These are phyloP conservation scores for Potorous gilbertii DNA, from an alignment of 2,797 vertebrate genomes.

Conservation along the genomic window DNA sequence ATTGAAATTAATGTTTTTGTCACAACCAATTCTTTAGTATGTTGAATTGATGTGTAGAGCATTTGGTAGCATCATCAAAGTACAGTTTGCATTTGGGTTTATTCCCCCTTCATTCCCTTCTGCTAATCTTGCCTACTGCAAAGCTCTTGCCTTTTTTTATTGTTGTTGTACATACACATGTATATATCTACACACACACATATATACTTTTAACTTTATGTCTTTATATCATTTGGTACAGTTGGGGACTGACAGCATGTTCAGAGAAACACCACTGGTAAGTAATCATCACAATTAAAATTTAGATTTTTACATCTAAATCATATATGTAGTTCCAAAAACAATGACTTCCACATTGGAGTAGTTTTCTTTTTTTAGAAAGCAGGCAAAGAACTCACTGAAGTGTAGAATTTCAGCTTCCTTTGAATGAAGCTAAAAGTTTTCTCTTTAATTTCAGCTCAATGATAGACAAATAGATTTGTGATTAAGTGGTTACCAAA, in stretches of 20 bases:
- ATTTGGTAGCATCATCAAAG: neutral
- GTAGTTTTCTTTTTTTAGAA: neutral
- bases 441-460: conserved; percentile 10
- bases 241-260: conserved; percentile 94
- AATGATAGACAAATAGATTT: conserved; percentile 19
- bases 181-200: too few species aligned
- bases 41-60: neutral
- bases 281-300: conserved; percentile 78
- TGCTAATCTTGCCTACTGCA: neutral
- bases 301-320: conserved; percentile 4
- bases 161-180: neutral
- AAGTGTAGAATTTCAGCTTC: neutral
- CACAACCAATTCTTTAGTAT: neutral
- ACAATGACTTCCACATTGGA: neutral
- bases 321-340: neutral
- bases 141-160: neutral
- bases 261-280: conserved; percentile 96
- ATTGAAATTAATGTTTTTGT: neutral
- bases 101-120: neutral
- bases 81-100: conserved; percentile 17
- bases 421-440: neutral
- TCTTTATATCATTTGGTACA: conserved; percentile 77
- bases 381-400: neutral
- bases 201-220: conserved; percentile 22
- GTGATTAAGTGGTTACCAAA: neutral